Evolutionary conservation across 2,797 vertebrate genomes (phyloP).

Genomic region (Gymnoscopelus braueri): DNA sequence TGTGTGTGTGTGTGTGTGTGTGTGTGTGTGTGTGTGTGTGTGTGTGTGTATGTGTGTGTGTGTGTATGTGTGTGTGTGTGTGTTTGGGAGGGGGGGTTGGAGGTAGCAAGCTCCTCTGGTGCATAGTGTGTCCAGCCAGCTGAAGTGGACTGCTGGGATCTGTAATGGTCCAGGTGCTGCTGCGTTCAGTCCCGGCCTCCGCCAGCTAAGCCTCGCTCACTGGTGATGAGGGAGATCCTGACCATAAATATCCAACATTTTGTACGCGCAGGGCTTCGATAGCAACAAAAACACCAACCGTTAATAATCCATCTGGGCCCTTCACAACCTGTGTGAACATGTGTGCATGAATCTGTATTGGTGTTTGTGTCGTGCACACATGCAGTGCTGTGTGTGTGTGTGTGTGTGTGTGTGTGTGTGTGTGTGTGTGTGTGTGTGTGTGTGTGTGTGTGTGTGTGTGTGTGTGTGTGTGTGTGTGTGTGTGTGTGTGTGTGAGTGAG

Average conservation of each 20-base stretch:
- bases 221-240: constrained; percentile 57
- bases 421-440: constrained; percentile 8
- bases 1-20: too few relatives aligned
- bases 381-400: constrained; percentile 3
- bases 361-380: neutral
- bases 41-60: too few relatives aligned
- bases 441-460: constrained; percentile 32
- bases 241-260: constrained; percentile 65
- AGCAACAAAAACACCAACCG: constrained; percentile 63
- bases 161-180: constrained; percentile 78
- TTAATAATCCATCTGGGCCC: constrained; percentile 51
- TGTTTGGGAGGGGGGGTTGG: constrained; percentile 25
- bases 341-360: neutral
- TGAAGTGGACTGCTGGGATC: constrained; percentile 75
- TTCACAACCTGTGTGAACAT: constrained; percentile 9
- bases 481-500: constrained; percentile 10
- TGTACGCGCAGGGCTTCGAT: constrained; percentile 47
- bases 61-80: constrained; percentile 4
- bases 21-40: too few relatives aligned
- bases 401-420: constrained; percentile 8
- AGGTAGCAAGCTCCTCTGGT: constrained; percentile 48
- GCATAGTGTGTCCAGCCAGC: constrained; percentile 54
- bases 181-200: constrained; percentile 42
- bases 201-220: constrained; percentile 44
- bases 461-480: constrained; percentile 5